phyloP scores from a whole-genome alignment of 2,797 vertebrate genomes.

The Harpagifer antarcticus region DNA sequence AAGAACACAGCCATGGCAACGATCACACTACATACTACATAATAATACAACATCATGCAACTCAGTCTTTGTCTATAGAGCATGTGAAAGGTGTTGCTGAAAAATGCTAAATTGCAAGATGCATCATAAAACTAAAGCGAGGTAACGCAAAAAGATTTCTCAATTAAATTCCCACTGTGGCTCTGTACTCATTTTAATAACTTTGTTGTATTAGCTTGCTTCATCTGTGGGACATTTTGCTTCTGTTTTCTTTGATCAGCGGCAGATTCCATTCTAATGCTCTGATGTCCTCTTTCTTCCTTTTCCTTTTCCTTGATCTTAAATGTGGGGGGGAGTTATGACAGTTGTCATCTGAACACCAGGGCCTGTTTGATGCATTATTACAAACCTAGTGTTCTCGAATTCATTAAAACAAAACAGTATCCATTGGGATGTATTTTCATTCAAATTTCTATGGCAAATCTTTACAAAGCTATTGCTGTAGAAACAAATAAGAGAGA shows the following conservation, averaged over 20 bases:
- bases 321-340: conserved; percentile 4
- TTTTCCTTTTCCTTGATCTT: neutral
- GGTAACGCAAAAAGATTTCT: neutral
- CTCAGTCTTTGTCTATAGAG: neutral
- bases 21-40: neutral
- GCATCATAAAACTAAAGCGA: neutral
- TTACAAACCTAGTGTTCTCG: conserved; percentile 51
- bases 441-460: conserved; percentile 56
- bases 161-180: neutral
- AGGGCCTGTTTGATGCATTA: conserved; percentile 37
- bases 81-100: neutral
- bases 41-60: neutral
- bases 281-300: neutral
- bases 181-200: neutral
- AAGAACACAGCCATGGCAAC: neutral
- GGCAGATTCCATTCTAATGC: conserved; percentile 1
- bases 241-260: neutral
- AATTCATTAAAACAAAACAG: conserved; percentile 61
- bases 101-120: neutral
- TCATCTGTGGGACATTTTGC: conserved; percentile 12
- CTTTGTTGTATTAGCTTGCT: neutral
- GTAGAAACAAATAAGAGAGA: conserved; percentile 55
- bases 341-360: conserved; percentile 49
- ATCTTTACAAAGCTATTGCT: conserved; percentile 29
- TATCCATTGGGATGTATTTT: conserved; percentile 58